Evolutionary conservation across 2,888 invertebrate species (phyloP), one percentile per base, ranked within the genome.

Genomic region (Philaethria dido): DNA sequence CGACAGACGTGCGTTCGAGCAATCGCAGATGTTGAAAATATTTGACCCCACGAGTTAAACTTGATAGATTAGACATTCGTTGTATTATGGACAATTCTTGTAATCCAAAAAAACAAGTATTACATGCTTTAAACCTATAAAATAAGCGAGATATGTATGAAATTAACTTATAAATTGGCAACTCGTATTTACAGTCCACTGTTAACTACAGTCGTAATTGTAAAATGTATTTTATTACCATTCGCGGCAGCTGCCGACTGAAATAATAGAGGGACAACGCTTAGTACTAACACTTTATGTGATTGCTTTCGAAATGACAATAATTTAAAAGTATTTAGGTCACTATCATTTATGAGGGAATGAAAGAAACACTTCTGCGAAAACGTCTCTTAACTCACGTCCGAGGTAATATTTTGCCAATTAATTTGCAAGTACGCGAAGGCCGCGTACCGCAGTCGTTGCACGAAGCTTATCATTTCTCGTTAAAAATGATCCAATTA

Each of bases 401-500:
- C 70, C 55, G 64, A 66, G 48, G 36, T 69, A 62, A 69, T 62
- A 71, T 71, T 72, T 72, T 70, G 68, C 69, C 70, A 74, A 80
- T 78, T 78, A 78, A 87, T 86, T 83, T 78, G 78, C 80, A 68
- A 74, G 77, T 80, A 76, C 77, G 78, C 80, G 78, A 83, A 73
- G 69, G 73, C 73, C 73, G 71, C 74, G 75, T 80, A 82, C 82
- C 79, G 80, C 81, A 82, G 82, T 82, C 81, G 80, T 22, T 25
- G 22, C n/a, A 42, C 84, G 82, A 76, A 78, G 80, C 64, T 70
- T 69, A 88, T 88, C 86, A 86, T 82, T 85, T 89, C 90, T 89
- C 80, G 89, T 92, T 90, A 89, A 89, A 90, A 88, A 88, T 89
- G 88, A 87, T 88, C 90, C 92, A 91, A 90, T 92, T 89, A 90